Evolutionary conservation across 2,113 vertebrate species (phyloP).

Genomic region (Sisor rabdophorus): DNA sequence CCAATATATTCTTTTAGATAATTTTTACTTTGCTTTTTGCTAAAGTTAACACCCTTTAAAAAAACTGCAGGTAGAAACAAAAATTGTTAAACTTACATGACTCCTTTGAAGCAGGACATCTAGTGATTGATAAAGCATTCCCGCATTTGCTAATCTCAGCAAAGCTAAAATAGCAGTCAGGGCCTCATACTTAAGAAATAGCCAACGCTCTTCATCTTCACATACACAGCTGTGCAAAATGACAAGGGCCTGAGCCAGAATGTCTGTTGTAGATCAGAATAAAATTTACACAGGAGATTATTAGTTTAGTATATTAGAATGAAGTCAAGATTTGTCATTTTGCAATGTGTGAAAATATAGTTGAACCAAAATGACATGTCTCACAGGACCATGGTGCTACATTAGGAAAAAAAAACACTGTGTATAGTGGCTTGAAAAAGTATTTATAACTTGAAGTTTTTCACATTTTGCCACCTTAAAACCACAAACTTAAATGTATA

Average conservation of each 20-base stretch:
- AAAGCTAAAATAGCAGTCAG: constrained; percentile 70
- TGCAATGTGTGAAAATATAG: no score
- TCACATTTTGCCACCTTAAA: no score
- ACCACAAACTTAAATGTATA: no score
- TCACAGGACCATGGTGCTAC: no score
- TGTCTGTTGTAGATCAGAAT: constrained; percentile 69
- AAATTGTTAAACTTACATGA: constrained; percentile 65
- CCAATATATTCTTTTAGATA: not conserved
- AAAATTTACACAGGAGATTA: not conserved
- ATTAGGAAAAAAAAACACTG: no score
- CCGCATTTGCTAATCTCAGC: constrained; percentile 67
- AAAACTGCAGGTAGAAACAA: no score
- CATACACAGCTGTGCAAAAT: constrained; percentile 73
- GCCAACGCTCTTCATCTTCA: constrained; percentile 74
- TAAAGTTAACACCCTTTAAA: not conserved
- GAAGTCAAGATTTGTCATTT: no score
- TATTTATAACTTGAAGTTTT: no score
- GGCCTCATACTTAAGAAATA: constrained; percentile 80
- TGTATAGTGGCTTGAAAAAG: no score
- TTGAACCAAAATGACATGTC: no score
- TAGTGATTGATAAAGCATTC: constrained; percentile 70
- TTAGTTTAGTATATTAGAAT: no score
- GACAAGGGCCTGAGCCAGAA: constrained; percentile 77
- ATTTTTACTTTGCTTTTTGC: not conserved
- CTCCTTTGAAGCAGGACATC: constrained; percentile 81